Conservation (phyloP, 2,113 vertebrate genomes). For the Stomatorhinus ivindoensis region DNA sequence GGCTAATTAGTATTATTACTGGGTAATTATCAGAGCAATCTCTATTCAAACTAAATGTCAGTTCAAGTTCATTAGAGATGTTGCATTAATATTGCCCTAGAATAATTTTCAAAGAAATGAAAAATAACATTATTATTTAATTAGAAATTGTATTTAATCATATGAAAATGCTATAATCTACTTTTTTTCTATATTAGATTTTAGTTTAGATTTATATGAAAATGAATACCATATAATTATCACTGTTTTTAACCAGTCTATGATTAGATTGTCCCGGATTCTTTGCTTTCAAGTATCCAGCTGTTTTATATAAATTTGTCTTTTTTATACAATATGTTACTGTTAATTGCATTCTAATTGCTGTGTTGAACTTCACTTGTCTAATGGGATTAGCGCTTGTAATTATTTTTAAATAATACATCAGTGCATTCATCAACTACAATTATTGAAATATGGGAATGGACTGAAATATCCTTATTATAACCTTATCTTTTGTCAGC, state of each 20-base stretch:
- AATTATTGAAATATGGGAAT: slow-evolving; percentile 2
- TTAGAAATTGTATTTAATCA: not conserved
- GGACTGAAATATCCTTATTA: not conserved
- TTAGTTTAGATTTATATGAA: not conserved
- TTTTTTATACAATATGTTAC: not conserved
- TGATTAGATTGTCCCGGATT: not conserved
- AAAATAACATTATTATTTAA: not conserved
- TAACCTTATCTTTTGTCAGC: slow-evolving; percentile 6
- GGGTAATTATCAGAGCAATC: not conserved
- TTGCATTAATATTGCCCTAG: not conserved
- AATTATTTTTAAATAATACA: slow-evolving; percentile 7
- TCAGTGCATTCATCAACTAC: not conserved
- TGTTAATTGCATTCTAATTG: slow-evolving; percentile 13
- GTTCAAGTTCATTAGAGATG: not conserved
- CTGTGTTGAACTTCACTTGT: not conserved
- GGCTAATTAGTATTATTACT: not conserved
- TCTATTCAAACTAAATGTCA: not conserved
- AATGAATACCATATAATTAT: not conserved
- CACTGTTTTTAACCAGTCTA: not conserved
- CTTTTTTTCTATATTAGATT: not conserved
- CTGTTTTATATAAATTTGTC: not conserved
- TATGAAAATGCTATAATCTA: not conserved
- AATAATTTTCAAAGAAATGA: not conserved
- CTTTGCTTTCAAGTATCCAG: not conserved
- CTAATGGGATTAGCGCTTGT: not conserved